phyloP scores from a whole-genome alignment of 2,113 vertebrate genomes.

The Paralichthys olivaceus region DNA sequence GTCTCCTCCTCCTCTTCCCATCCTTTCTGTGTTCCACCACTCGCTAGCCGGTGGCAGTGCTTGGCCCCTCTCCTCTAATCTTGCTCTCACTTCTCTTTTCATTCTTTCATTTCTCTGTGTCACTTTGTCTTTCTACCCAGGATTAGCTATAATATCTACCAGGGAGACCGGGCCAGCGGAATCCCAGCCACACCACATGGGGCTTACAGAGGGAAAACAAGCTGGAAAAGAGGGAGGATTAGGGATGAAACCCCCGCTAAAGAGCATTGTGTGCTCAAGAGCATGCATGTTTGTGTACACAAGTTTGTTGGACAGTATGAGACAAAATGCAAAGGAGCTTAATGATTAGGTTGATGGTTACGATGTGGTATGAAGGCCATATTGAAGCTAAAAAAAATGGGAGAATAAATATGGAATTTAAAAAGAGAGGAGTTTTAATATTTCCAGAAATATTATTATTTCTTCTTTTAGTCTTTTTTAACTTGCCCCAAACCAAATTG shows the following conservation, averaged over 20 bases:
- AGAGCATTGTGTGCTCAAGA: slow-evolving; percentile 24
- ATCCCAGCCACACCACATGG: slow-evolving; percentile 30
- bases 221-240: slow-evolving; percentile 39
- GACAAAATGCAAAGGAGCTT: neutral
- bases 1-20: neutral
- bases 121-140: slow-evolving; percentile 11
- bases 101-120: slow-evolving; percentile 2
- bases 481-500: too few species aligned
- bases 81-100: slow-evolving; percentile 1
- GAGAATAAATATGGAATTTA: too few species aligned
- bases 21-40: slow-evolving; percentile 9
- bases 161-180: slow-evolving; percentile 19
- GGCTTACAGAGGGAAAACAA: slow-evolving; percentile 60
- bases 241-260: slow-evolving; percentile 47
- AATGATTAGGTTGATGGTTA: neutral
- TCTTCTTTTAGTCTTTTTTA: too few species aligned
- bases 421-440: too few species aligned
- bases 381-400: too few species aligned
- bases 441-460: too few species aligned
- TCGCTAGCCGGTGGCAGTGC: slow-evolving; percentile 7
- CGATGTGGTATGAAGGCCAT: too few species aligned
- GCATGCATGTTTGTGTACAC: slow-evolving; percentile 4
- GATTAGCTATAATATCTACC: slow-evolving; percentile 57
- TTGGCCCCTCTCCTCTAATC: slow-evolving; percentile 1
- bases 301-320: neutral